Base-by-base conservation (phyloP, 1,140 invertebrate species). In the Drosophila burlai region DNA sequence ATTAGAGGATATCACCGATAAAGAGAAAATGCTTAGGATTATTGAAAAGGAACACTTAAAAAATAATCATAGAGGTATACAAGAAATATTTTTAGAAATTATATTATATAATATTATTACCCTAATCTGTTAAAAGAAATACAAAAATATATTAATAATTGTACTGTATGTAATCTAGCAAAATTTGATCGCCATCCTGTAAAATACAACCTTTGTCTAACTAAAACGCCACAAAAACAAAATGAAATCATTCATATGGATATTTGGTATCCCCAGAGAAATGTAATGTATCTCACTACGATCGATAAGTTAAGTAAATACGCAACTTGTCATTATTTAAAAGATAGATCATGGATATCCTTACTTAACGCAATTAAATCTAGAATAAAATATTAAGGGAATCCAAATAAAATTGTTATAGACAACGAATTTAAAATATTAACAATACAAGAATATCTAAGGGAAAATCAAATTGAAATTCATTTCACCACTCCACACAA, bases 291-390 rank as follows among this genome's bases (percentile, higher is more conserved):
- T 18, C n/a, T 43, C n/a, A 18, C 9, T 10, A 4, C n/a, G n/a
- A 43, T 11, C 9, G n/a, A 43, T 18, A 18, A 43, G n/a, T 43
- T 43, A 18, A 43, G 42, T n/a, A 18, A 18, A 5, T 18, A 43
- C 2, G 42, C 9, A 9, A 11, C 9, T 43, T 43, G n/a, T 11
- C n/a, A 10, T 18, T 43, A 18, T 43, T 43, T 18, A 18, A 43
- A 43, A 18, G 16, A 43, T 42, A 76, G 21, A 38, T 46, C 40
- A n/a, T 31, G 42, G n/a, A 29, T 46, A 36, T 60, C 16, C 15
- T 31, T 46, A 45, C 9, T 50, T 40, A 73, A n/a, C n/a, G n/a
- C n/a, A n/a, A n/a, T n/a, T n/a, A n/a, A n/a, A n/a, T n/a, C n/a
- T n/a, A n/a, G n/a, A n/a, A n/a, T n/a, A n/a, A n/a, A n/a, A n/a